These are phyloP conservation scores for Sphecodes monilicornis DNA, from an alignment of 2,888 invertebrate species.

Conservation along the genomic window DNA sequence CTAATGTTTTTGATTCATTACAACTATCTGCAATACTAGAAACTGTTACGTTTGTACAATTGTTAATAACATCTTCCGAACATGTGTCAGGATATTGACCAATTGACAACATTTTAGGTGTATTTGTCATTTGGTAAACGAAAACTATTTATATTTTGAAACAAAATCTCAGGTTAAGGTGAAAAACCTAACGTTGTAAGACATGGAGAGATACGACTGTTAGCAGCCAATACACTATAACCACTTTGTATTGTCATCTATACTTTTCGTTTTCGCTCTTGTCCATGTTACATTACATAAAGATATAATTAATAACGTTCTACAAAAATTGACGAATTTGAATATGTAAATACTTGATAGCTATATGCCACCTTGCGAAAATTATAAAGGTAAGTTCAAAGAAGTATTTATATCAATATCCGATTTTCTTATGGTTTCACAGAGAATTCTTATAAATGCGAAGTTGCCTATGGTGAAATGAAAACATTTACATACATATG, in stretches of 20 bases:
- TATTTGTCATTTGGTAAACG: constrained; percentile 50
- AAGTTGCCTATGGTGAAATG: neutral
- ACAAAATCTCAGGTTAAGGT: constrained; percentile 38
- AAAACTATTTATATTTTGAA: constrained; percentile 28
- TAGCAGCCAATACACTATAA: constrained; percentile 32
- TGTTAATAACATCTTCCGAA: constrained; percentile 40
- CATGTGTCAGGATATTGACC: constrained; percentile 44
- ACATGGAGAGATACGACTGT: neutral
- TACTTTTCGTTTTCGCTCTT: constrained; percentile 27
- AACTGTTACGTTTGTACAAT: constrained; percentile 28
- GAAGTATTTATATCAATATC: neutral
- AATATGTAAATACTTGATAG: neutral
- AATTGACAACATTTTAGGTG: constrained; percentile 41
- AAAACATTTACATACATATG: neutral
- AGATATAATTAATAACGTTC: constrained; percentile 7
- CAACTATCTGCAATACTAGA: constrained; percentile 11
- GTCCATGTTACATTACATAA: constrained; percentile 17
- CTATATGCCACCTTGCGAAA: constrained; percentile 4
- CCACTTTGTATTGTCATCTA: constrained; percentile 13
- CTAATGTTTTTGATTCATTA: constrained; percentile 13
- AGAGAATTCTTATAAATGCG: neutral
- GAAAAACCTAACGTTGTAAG: constrained; percentile 14
- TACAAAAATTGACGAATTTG: neutral
- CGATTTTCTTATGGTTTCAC: neutral
- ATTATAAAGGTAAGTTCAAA: neutral